These are phyloP conservation scores for Cephus pulcher DNA, from an alignment of 2,888 invertebrate species.

Conservation along the genomic window DNA sequence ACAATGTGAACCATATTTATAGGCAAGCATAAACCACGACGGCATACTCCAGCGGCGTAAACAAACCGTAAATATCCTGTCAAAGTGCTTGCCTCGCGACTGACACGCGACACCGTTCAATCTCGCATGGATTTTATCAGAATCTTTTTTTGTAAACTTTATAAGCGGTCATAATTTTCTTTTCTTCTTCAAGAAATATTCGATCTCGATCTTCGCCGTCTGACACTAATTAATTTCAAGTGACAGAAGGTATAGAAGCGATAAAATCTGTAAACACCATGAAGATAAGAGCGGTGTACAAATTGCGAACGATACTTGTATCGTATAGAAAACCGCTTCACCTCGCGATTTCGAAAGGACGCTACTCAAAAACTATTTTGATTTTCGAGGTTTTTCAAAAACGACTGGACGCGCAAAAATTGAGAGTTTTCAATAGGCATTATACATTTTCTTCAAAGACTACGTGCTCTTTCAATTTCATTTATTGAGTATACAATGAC, in stretches of 20 bases:
- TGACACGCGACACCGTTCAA: slow-evolving; percentile 16
- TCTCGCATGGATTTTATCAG: not conserved
- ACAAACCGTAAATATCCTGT: slow-evolving; percentile 29
- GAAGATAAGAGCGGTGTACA: not conserved
- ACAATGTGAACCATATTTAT: slow-evolving; percentile 27
- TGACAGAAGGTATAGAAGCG: not conserved
- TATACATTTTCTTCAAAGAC: not conserved
- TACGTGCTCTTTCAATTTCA: not conserved
- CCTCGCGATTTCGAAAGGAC: not conserved
- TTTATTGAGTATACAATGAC: not conserved
- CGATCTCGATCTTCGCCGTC: slow-evolving; percentile 7
- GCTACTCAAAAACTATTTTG: not conserved
- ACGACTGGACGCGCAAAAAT: not conserved
- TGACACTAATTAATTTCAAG: not conserved
- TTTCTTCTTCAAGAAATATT: not conserved
- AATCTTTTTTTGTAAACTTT: not conserved
- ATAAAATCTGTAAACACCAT: not conserved
- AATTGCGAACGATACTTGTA: not conserved
- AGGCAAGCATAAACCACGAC: slow-evolving; percentile 27
- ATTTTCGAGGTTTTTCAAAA: not conserved
- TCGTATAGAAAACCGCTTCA: not conserved
- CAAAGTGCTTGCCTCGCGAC: slow-evolving; percentile 24
- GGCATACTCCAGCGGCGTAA: slow-evolving; percentile 22
- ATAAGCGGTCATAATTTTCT: not conserved
- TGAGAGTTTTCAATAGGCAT: not conserved